A percentile compares a stretch with the other conserved stretches of the same genome.
Conservation (phyloP, 2,113 vertebrate species). For the Rana temporaria region DNA sequence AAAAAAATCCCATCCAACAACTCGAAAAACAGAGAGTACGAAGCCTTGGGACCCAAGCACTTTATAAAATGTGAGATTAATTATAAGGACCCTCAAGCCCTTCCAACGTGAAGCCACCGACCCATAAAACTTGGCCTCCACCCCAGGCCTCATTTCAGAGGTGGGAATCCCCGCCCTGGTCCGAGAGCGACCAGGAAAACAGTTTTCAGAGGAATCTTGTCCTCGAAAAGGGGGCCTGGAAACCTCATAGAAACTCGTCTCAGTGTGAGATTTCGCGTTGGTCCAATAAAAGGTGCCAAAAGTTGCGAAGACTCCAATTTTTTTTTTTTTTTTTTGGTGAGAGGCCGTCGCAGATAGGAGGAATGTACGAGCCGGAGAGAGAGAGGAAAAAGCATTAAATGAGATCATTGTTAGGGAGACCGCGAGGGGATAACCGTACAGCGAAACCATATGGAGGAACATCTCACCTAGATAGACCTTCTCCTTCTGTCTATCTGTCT, state of each 20-base stretch:
- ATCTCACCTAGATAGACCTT: conserved; percentile 21
- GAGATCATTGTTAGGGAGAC: conserved; percentile 1
- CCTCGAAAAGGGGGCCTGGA: conserved; percentile 30
- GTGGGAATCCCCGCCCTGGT: background rate
- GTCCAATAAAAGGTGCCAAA: conserved; percentile 39
- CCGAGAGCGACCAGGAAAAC: conserved; percentile 5
- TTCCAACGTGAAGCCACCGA: background rate
- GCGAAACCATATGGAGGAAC: conserved; percentile 21
- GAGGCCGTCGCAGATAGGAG: conserved; percentile 14
- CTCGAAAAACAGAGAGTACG: background rate
- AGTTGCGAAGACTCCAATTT: conserved; percentile 23
- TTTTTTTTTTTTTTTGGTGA: background rate
- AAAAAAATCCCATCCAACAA: conserved; percentile 1
- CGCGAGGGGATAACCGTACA: background rate
- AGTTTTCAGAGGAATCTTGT: conserved; percentile 5
- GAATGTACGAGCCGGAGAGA: conserved; percentile 2
- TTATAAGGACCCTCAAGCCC: background rate
- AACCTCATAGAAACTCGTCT: conserved; percentile 25
- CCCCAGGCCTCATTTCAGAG: background rate
- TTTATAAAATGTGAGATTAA: conserved; percentile 25
- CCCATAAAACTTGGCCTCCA: background rate
- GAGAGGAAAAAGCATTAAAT: conserved; percentile 11
- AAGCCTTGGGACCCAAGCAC: background rate
- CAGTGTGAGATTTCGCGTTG: conserved; percentile 14
- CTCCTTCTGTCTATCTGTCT: conserved; percentile 27